phyloP scores from a whole-genome alignment of 2,113 vertebrate genomes.

The Notothenia coriiceps region DNA sequence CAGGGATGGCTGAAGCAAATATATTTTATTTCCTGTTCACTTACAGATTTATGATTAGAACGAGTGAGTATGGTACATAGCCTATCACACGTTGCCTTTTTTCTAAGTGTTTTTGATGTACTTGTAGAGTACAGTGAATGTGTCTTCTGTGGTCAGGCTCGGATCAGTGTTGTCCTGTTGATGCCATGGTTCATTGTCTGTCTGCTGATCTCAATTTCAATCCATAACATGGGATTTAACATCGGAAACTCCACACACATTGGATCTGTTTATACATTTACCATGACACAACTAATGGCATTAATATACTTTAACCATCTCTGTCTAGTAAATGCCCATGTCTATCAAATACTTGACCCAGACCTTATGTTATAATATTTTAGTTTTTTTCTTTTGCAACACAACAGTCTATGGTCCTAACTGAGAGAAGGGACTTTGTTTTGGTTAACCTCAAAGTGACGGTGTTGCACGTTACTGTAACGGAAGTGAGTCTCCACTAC shows the following conservation, averaged over 20 bases:
- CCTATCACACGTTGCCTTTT: no score
- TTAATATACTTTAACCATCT: not conserved
- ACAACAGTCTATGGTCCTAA: no score
- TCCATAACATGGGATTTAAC: not conserved
- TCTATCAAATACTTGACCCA: not conserved
- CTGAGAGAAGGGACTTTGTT: no score
- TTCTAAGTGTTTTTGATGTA: not conserved
- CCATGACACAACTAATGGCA: not conserved
- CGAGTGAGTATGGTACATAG: slow-evolving; percentile 85
- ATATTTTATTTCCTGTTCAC: slow-evolving; percentile 86
- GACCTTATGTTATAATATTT: no score
- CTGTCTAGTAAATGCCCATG: not conserved
- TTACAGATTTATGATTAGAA: slow-evolving; percentile 86
- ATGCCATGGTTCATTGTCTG: slow-evolving; percentile 74
- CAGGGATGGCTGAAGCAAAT: slow-evolving; percentile 84
- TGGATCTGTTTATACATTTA: not conserved
- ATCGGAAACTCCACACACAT: not conserved
- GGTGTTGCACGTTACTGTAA: no score
- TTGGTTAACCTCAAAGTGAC: no score
- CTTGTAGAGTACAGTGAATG: not conserved
- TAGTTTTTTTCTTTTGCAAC: no score
- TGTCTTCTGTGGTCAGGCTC: slow-evolving; percentile 79
- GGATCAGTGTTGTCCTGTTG: slow-evolving; percentile 85
- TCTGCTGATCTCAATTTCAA: slow-evolving; percentile 69
- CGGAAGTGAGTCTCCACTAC: no score